A percentile compares a stretch with the other conserved stretches of the same genome.
Evolutionary conservation across 2,888 invertebrate species (phyloP).

Genomic region (Ferdinandea cuprea): DNA sequence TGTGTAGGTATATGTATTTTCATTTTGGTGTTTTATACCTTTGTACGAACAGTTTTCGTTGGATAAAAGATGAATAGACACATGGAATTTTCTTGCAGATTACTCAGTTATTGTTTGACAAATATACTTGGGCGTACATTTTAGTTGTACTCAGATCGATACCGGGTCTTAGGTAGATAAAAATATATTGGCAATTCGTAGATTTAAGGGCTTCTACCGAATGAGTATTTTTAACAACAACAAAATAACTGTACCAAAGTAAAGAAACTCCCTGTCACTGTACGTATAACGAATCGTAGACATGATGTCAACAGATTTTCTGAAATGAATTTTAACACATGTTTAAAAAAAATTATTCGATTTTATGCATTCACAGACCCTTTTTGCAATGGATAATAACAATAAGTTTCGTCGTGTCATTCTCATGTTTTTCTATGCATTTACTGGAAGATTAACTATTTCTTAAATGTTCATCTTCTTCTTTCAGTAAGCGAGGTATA

Average conservation of each 20-base stretch:
- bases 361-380: background rate
- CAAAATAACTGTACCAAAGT: background rate
- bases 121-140: constrained; percentile 27
- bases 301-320: background rate
- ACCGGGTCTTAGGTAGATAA: too few species aligned
- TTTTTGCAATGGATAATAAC: background rate
- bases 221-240: background rate
- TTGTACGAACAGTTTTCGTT: constrained; percentile 23
- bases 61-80: constrained; percentile 1
- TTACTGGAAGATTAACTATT: too few species aligned
- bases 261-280: background rate
- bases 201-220: background rate
- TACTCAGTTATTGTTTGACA: constrained; percentile 56
- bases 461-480: background rate
- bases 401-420: too few species aligned
- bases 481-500: too few species aligned
- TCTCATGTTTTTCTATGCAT: too few species aligned
- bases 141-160: too few species aligned
- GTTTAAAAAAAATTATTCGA: background rate
- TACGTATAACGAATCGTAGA: background rate
- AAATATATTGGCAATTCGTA: background rate
- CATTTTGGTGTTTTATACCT: constrained; percentile 12
- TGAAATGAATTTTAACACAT: background rate
- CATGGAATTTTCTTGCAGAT: constrained; percentile 28
- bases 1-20: constrained; percentile 16